A percentile compares a stretch with the other conserved stretches of the same genome.
phyloP scores from a whole-genome alignment of 2,888 invertebrate genomes.

The Uloborus plumipes region DNA sequence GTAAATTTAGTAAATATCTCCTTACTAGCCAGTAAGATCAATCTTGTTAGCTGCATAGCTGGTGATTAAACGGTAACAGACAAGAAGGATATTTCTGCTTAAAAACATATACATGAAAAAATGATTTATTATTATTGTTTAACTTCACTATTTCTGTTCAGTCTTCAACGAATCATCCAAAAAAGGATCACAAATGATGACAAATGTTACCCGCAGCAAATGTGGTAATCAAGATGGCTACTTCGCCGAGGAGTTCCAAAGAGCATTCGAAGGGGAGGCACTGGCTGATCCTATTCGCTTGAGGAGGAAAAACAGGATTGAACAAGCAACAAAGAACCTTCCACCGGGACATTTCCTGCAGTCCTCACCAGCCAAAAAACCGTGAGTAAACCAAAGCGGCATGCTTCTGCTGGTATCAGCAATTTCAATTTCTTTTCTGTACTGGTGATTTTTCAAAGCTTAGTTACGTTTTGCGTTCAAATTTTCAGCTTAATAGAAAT shows the following conservation, averaged over 20 bases:
- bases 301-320: slow-evolving; percentile 23
- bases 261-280: slow-evolving; percentile 55
- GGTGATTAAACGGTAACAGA: too few relatives aligned
- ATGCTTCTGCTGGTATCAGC: too few relatives aligned
- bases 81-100: too few relatives aligned
- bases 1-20: too few relatives aligned
- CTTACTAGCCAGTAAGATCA: too few relatives aligned
- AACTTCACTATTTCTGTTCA: neutral
- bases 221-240: slow-evolving; percentile 35
- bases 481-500: too few relatives aligned
- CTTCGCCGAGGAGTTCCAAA: slow-evolving; percentile 22
- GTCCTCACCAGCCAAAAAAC: slow-evolving; percentile 39
- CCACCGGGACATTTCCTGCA: slow-evolving; percentile 11
- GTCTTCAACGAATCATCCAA: slow-evolving; percentile 35
- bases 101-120: too few relatives aligned
- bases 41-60: too few relatives aligned
- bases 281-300: slow-evolving; percentile 23
- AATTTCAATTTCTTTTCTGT: too few relatives aligned
- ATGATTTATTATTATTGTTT: too few relatives aligned
- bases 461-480: too few relatives aligned
- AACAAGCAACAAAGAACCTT: slow-evolving; percentile 25
- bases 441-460: too few relatives aligned
- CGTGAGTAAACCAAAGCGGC: slow-evolving; percentile 10
- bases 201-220: slow-evolving; percentile 13
- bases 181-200: slow-evolving; percentile 54